Base-by-base conservation (phyloP, 2,888 invertebrate genomes). In the Ariolimax columbianus region DNA sequence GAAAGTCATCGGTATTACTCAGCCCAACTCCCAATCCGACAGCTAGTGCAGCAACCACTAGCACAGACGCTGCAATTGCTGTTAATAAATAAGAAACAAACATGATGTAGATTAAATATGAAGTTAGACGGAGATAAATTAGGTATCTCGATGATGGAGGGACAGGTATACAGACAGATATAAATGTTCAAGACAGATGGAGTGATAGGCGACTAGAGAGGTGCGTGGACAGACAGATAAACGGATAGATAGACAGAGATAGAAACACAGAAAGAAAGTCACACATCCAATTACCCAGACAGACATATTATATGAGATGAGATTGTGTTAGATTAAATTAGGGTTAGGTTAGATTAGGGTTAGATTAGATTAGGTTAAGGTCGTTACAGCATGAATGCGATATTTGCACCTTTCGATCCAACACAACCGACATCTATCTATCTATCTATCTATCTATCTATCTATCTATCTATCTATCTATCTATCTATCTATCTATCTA, bases 11-110 rank as follows among this genome's bases (percentile, higher is more conserved):
- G 23, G 51, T 55, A 30, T 77, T 11, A 1, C 43, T 40, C 98
- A 97, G 95, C 97, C 97, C 82, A 98, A 98, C 95, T 97, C 98
- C 85, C 97, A 97, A 70, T 97, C 97, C 68, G 97, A 96, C 89
- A 96, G 97, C 72, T 95, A 98, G 87, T 98, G 98, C 95, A 97
- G 97, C 94, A 97, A 97, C 87, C 96, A 96, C 90, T 95, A 98
- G 90, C 98, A n/a, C n/a, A n/a, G 98, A 95, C 17, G 26, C 26
- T 47, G 47, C n/a, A 3, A 47, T 17, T 30, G n/a, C 73, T 43
- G 73, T 11, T 9, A 47, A 17, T 30, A 47, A 43, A 47, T 26
- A 72, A 26, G 26, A 72, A 63, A 63, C 63, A 63, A n/a, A 7
- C 6, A 59, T 26, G n/a, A n/a, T n/a, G n/a, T n/a, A n/a, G n/a